Evolutionary conservation across 2,113 vertebrate species (phyloP).

Genomic region (Circaetus cinerascens): DNA sequence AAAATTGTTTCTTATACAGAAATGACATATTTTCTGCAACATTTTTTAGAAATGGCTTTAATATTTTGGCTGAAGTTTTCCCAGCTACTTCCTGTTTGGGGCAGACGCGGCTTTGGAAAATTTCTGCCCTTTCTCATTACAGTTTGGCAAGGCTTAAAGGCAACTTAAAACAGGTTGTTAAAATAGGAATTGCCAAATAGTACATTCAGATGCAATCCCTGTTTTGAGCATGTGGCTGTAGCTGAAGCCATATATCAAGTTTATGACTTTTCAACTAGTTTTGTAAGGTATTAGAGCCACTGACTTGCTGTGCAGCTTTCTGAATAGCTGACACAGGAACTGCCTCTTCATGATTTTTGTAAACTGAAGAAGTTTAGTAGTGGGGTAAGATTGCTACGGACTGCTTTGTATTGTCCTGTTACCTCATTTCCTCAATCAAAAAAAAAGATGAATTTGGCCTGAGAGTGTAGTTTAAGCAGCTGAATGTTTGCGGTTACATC

Average conservation of each 20-base stretch:
- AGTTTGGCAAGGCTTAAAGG: constrained; percentile 37
- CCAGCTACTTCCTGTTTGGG: background rate
- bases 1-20: background rate
- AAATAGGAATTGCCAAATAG: constrained; percentile 36
- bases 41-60: background rate
- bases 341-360: background rate
- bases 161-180: constrained; percentile 34
- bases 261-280: background rate
- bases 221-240: background rate
- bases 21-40: background rate
- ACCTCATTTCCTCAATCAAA: background rate
- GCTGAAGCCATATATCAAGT: background rate
- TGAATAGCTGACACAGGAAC: background rate
- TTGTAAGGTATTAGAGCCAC: background rate
- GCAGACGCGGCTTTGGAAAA: background rate
- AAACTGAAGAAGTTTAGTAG: background rate
- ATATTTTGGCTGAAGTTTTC: background rate
- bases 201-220: background rate
- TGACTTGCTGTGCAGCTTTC: background rate
- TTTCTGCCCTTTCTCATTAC: background rate
- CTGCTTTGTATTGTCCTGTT: background rate
- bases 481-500: background rate
- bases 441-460: background rate
- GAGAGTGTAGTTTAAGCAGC: background rate
- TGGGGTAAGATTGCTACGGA: background rate